Base-by-base conservation (phyloP, 2,113 vertebrate species). In the Australoheros scitulus region DNA sequence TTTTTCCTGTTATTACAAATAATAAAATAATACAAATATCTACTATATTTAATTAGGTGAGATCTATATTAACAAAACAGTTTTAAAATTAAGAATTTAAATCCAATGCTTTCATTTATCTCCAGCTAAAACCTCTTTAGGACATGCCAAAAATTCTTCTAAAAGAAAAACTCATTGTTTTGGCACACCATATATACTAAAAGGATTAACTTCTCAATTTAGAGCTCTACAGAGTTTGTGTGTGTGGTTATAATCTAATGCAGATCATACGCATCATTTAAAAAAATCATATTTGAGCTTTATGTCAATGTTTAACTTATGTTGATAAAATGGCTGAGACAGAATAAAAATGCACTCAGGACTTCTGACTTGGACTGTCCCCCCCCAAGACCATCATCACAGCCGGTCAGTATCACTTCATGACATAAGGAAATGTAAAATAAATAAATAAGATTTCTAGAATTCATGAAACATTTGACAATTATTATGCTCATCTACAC, bases 301-400 rank as follows among this genome's bases (percentile, higher is more conserved):
- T 65, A 24, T 65, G n/a, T 65, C 13, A 65, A 7, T 65, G 38
- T 43, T 47, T 65, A 24, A 24, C 38, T 43, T 43, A 36, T 65
- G 63, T 36, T 65, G 38, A 65, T 43, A 65, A 65, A 65, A 65
- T 43, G 63, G n/a, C 63, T 65, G 63, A 43, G 43, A 14, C 10
- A 6, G 1, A 65, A 65, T 43, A 65, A 24, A 65, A 65, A 65
- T 43, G 22, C n/a, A 65, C 61, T 34, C 61, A 65, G 61, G 41
- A 1, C 63, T 43, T 22, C 63, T 43, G 41, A 43, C 41, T 41
- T 41, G 11, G 10, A 11, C 38, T 11, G 10, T 41, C 8, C 36
- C 7, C 36, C 7, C 7, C 9, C 36, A 38, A 64, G 41, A 41
- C 61, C 61, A 41, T 41, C 13, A 41, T 65, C 63, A 43, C 63